phyloP scores from a whole-genome alignment of 2,888 invertebrate genomes.

The Hirtodrosophila histrioides region DNA sequence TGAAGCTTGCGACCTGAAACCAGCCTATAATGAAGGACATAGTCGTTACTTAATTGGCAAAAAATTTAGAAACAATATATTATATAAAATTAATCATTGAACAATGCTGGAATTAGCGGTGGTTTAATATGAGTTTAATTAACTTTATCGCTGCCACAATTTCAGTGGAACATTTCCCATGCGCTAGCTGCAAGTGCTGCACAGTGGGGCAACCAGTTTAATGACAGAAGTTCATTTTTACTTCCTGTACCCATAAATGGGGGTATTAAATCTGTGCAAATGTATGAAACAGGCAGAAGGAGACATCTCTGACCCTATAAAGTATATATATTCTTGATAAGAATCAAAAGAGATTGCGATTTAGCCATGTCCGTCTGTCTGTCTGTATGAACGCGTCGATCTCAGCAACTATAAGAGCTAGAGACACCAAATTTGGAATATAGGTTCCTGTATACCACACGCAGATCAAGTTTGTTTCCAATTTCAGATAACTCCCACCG shows the following conservation, averaged over 20 bases:
- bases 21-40: slow-evolving; percentile 4
- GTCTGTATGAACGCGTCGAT: too few species aligned
- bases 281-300: too few species aligned
- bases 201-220: slow-evolving; percentile 12
- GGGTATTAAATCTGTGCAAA: too few species aligned
- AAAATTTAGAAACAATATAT: slow-evolving; percentile 18
- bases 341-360: too few species aligned
- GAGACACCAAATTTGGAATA: too few species aligned
- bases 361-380: too few species aligned
- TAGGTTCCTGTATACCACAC: too few species aligned
- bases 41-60: slow-evolving; percentile 29
- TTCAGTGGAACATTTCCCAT: slow-evolving; percentile 13
- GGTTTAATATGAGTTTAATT: slow-evolving; percentile 45
- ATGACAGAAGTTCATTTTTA: not conserved
- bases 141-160: slow-evolving; percentile 38
- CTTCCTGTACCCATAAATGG: not conserved
- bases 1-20: slow-evolving; percentile 1
- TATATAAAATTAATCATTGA: slow-evolving; percentile 15
- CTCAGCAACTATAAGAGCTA: too few species aligned
- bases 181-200: not conserved
- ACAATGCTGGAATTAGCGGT: slow-evolving; percentile 3
- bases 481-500: too few species aligned
- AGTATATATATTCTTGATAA: too few species aligned
- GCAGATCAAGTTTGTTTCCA: too few species aligned
- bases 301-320: too few species aligned